Evolutionary conservation across 2,113 vertebrate genomes (phyloP), one percentile per base, ranked within the genome.

Genomic region (Tyto alba): DNA sequence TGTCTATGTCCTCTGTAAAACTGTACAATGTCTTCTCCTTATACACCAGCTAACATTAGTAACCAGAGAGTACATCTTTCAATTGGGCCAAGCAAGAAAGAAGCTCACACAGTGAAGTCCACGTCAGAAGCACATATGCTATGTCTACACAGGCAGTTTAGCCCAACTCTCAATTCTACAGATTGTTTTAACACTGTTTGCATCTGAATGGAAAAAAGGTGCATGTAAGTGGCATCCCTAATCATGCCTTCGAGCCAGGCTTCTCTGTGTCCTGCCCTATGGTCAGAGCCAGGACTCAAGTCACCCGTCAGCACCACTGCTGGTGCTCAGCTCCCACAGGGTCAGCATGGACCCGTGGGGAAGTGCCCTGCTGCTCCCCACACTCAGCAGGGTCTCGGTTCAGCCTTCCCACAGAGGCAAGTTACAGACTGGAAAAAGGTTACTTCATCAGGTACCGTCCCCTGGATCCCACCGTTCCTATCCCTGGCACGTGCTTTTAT

Each of bases 21-120:
- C 32, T 32, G 9, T 13, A 16, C 47, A 47, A 29, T 47, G 38
- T 85, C 71, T 89, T 53, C 43, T 85, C 43, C 59, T 57, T 63
- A 41, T 89, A 53, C 20, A 53, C 30, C 56, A 64, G 50, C 45
- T 76, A 57, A 62, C 29, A 16, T 32, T 21, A 36, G 16, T 68
- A 78, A 80, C 32, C 64, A 55, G 40, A 80, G n/a, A 71, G 16
- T 25, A 15, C 16, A 40, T 76, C 63, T 89, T 86, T 53, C 47
- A 27, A 1, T 12, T 0, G 5, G 29, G 13, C 53, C 34, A 74
- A 68, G 47, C 2, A 0, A 57, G 62, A 66, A 47, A 60, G 57
- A 10, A 89, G 34, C 57, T 81, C 22, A 32, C 30, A 40, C 29
- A 45, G 41, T 36, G 47, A 67, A 69, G 67, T 59, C 34, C 16